Conservation (phyloP, 2,888 invertebrate genomes). For the Noctua janthina region DNA sequence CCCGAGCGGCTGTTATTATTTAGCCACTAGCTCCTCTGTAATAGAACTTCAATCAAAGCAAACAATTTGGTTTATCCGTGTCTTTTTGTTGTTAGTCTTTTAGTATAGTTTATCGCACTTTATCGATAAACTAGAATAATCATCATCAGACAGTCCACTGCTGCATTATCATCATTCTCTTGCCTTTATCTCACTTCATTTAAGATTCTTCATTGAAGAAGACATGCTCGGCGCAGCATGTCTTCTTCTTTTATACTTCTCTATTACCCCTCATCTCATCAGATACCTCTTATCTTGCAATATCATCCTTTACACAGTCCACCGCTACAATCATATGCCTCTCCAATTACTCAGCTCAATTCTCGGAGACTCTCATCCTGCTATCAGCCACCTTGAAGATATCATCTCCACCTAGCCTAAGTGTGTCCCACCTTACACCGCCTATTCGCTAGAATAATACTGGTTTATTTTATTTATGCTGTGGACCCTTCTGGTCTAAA, state of each 20-base stretch:
- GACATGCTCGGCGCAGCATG: too few relatives aligned
- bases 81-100: neutral
- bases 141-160: neutral
- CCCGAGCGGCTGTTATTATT: too few relatives aligned
- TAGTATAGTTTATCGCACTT: neutral
- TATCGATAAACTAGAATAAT: neutral
- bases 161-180: too few relatives aligned
- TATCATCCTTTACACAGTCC: too few relatives aligned
- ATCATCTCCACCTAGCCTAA: neutral
- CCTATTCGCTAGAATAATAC: neutral
- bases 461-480: neutral
- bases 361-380: neutral
- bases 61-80: neutral
- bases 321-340: too few relatives aligned
- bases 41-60: neutral
- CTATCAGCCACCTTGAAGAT: neutral
- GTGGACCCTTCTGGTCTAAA: slow-evolving; percentile 12
- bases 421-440: neutral
- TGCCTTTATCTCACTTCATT: too few relatives aligned
- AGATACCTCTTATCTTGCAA: too few relatives aligned
- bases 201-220: too few relatives aligned
- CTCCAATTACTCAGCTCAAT: neutral
- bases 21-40: too few relatives aligned
- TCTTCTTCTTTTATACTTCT: too few relatives aligned
- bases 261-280: too few relatives aligned